These are phyloP conservation scores for Istiophorus platypterus DNA, from an alignment of 2,113 vertebrate species.

Conservation along the genomic window DNA sequence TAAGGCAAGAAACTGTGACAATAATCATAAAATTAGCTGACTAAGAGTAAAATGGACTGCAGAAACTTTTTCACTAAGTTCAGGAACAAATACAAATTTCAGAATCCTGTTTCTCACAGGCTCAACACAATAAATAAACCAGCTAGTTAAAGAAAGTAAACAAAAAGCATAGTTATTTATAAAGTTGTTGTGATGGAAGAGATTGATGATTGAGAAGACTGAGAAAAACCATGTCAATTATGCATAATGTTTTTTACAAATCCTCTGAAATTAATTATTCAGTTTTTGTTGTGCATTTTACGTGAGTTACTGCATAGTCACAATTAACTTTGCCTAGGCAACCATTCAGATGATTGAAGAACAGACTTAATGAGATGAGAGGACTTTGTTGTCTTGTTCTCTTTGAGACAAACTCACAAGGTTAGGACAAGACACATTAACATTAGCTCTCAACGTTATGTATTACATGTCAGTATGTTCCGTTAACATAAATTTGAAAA, in stretches of 20 bases:
- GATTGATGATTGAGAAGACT: slow-evolving; percentile 55
- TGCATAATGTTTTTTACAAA: slow-evolving; percentile 56
- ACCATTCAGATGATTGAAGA: slow-evolving; percentile 74
- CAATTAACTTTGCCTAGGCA: slow-evolving; percentile 73
- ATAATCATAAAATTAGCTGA: background rate
- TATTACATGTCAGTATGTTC: slow-evolving; percentile 18
- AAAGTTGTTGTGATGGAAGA: slow-evolving; percentile 6
- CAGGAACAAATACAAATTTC: background rate
- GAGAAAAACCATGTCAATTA: slow-evolving; percentile 59
- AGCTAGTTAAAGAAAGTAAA: slow-evolving; percentile 5
- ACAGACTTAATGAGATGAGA: slow-evolving; percentile 70
- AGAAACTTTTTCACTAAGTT: background rate
- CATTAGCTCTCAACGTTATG: slow-evolving; percentile 31
- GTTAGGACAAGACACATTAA: slow-evolving; percentile 40
- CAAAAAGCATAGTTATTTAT: slow-evolving; percentile 26
- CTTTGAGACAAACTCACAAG: slow-evolving; percentile 33
- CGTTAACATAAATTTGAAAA: slow-evolving; percentile 35
- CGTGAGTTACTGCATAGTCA: slow-evolving; percentile 63
- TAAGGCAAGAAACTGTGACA: background rate
- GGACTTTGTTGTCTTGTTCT: slow-evolving; percentile 69
- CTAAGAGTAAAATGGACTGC: background rate
- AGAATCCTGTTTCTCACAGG: background rate
- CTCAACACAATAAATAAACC: slow-evolving; percentile 2
- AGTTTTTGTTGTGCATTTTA: slow-evolving; percentile 64
- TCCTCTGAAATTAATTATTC: slow-evolving; percentile 65